These are phyloP conservation scores for Scaptomyza pallida DNA, from an alignment of 1,140 invertebrate genomes.

Conservation along the genomic window DNA sequence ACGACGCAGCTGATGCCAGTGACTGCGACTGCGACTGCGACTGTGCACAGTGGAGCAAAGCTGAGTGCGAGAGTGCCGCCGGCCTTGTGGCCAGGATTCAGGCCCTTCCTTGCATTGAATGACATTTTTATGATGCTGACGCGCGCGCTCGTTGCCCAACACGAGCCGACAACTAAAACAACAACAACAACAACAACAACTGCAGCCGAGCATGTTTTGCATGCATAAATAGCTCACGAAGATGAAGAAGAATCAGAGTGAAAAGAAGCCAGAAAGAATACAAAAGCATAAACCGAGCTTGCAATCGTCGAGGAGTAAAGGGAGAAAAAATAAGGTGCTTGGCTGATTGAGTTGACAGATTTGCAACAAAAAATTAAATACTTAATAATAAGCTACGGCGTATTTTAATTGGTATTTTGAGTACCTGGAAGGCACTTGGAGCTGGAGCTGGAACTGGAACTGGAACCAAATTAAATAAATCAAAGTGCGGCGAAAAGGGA, in stretches of 20 bases:
- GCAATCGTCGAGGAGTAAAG: background rate
- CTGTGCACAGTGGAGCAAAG: slow-evolving; percentile 57
- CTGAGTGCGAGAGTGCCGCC: background rate
- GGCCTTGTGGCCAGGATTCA: slow-evolving; percentile 26
- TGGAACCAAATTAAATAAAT: too few relatives aligned
- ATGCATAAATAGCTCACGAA: slow-evolving; percentile 63
- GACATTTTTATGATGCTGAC: slow-evolving; percentile 82
- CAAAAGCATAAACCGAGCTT: slow-evolving; percentile 4
- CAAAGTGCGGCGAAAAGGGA: too few relatives aligned
- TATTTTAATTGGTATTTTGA: slow-evolving; percentile 23
- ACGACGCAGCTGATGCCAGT: slow-evolving; percentile 36
- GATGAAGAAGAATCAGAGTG: slow-evolving; percentile 1
- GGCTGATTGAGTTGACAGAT: slow-evolving; percentile 47
- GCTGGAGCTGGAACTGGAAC: slow-evolving; percentile 18
- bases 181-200: slow-evolving; percentile 10
- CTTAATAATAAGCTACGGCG: slow-evolving; percentile 12
- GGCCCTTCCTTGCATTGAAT: slow-evolving; percentile 54
- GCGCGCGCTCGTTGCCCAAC: slow-evolving; percentile 77
- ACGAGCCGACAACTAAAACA: slow-evolving; percentile 50
- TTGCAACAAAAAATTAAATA: slow-evolving; percentile 12
- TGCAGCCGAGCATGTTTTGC: slow-evolving; percentile 67
- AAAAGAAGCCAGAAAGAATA: background rate
- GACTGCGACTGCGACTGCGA: slow-evolving; percentile 9
- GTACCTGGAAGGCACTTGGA: too few relatives aligned
- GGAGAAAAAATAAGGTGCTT: slow-evolving; percentile 4